These are phyloP conservation scores for Theocolax elegans DNA, from an alignment of 1,140 invertebrate species.

Conservation along the genomic window DNA sequence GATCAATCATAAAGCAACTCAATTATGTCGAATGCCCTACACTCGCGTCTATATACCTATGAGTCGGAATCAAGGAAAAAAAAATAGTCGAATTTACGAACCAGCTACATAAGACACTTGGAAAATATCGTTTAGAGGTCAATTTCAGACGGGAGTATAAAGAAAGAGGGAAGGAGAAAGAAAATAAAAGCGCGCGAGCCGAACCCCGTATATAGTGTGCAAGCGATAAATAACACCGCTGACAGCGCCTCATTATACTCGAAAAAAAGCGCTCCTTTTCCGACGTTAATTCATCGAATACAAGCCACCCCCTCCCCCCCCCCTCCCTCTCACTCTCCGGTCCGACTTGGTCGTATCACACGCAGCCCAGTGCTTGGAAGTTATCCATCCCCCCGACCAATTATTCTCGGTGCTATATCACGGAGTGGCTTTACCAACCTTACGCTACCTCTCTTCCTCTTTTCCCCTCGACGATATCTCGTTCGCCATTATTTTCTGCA, in stretches of 20 bases:
- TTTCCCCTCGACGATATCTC: background rate
- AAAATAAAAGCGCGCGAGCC: background rate
- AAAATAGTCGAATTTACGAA: background rate
- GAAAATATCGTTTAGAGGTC: conserved; percentile 11
- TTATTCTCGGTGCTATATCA: background rate
- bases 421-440: background rate
- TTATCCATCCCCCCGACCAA: background rate
- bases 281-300: conserved; percentile 28
- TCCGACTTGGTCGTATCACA: background rate
- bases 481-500: conserved; percentile 1
- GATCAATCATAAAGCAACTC: conserved; percentile 19
- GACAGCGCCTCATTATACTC: conserved; percentile 23
- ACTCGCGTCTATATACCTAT: too few relatives aligned
- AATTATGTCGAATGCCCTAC: background rate
- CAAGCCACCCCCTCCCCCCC: background rate
- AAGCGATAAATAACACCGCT: conserved; percentile 29
- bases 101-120: background rate
- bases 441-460: background rate
- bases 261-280: background rate
- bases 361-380: background rate
- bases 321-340: background rate
- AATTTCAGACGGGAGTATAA: too few relatives aligned
- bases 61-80: background rate
- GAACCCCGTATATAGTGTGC: background rate
- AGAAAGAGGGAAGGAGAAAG: background rate